These are phyloP conservation scores for Lutraria rhynchaena DNA, from an alignment of 1,140 invertebrate genomes.

Conservation along the genomic window DNA sequence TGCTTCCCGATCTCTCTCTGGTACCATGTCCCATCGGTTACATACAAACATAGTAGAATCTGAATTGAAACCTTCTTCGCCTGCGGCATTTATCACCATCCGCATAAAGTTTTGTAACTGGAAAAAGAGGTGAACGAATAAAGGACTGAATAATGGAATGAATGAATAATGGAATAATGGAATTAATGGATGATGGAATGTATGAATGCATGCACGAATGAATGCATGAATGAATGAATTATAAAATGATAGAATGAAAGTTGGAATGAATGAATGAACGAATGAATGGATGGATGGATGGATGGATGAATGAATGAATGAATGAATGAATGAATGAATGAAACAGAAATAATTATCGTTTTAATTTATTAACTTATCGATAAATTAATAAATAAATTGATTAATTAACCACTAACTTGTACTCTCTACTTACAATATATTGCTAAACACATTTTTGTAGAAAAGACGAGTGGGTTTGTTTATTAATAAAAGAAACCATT, in stretches of 20 bases:
- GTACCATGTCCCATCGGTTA: slow-evolving; percentile 75
- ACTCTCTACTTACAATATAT: too few relatives aligned
- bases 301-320: slow-evolving; percentile 54
- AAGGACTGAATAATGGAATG: too few relatives aligned
- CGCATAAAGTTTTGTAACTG: slow-evolving; percentile 68
- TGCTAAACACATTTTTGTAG: too few relatives aligned
- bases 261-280: slow-evolving; percentile 50
- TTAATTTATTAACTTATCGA: too few relatives aligned
- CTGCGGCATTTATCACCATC: slow-evolving; percentile 55
- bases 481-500: neutral
- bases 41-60: slow-evolving; percentile 73
- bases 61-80: slow-evolving; percentile 67
- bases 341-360: neutral
- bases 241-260: slow-evolving; percentile 42
- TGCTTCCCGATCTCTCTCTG: slow-evolving; percentile 50
- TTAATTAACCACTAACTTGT: neutral
- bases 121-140: neutral
- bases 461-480: neutral
- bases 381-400: neutral
- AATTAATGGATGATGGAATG: too few relatives aligned
- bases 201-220: too few relatives aligned
- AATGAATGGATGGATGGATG: slow-evolving; percentile 54
- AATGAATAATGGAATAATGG: too few relatives aligned
- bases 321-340: slow-evolving; percentile 35
- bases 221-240: too few relatives aligned